Evolutionary conservation across 1,140 invertebrate genomes (phyloP).

Genomic region (Macrobrachium nipponense): DNA sequence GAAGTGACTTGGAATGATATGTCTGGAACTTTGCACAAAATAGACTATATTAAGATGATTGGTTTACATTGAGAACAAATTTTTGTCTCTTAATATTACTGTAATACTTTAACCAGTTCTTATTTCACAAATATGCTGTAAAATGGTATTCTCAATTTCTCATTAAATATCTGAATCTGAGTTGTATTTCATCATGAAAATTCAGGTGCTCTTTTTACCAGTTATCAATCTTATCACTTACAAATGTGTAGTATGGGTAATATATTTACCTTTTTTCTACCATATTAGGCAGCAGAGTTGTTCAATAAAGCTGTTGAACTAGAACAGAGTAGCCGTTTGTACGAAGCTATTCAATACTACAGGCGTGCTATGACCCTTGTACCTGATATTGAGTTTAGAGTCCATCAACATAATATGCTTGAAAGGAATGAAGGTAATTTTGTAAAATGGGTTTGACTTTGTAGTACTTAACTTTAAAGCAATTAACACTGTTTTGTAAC

Average conservation of each 20-base stretch:
- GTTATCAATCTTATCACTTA: background rate
- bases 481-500: no score
- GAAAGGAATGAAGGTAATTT: constrained; percentile 40
- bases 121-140: no score
- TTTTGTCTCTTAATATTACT: no score
- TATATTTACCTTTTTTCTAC: background rate
- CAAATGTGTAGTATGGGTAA: background rate
- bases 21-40: background rate
- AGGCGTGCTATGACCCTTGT: constrained; percentile 51
- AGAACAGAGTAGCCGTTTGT: constrained; percentile 48
- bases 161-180: no score
- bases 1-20: background rate
- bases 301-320: constrained; percentile 53
- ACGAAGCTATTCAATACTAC: constrained; percentile 56
- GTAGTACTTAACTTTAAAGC: no score
- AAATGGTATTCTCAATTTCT: no score
- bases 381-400: constrained; percentile 52
- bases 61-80: no score
- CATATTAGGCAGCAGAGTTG: constrained; percentile 39
- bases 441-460: background rate
- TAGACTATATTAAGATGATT: background rate
- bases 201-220: background rate
- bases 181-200: no score
- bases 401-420: constrained; percentile 40
- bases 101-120: no score